These are phyloP conservation scores for Anthonomus grandis DNA, from an alignment of 1,140 invertebrate species.

Conservation along the genomic window DNA sequence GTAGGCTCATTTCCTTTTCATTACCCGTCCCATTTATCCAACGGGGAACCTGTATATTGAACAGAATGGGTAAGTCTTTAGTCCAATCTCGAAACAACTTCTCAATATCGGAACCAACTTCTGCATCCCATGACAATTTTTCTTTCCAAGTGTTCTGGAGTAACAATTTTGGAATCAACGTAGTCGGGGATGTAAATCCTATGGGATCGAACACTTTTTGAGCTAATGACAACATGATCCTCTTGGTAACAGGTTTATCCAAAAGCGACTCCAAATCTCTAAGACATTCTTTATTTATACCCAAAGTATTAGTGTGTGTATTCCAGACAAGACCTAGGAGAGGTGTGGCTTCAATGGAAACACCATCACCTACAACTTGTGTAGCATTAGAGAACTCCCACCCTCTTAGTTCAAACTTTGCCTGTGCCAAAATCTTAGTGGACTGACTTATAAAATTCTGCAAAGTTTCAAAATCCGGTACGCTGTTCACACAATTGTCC, in stretches of 20 bases:
- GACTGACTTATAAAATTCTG: no score
- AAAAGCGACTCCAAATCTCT: background rate
- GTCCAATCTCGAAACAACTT: conserved; percentile 14
- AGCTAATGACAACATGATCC: conserved; percentile 9
- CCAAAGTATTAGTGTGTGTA: background rate
- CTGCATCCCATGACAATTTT: conserved; percentile 12
- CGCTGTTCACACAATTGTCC: no score
- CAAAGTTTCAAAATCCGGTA: no score
- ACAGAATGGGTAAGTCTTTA: conserved; percentile 7
- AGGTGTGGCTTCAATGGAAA: background rate
- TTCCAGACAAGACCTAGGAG: conserved; percentile 4
- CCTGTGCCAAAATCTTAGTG: conserved; percentile 20
- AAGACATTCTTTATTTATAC: background rate
- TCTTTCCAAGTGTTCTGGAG: conserved; percentile 10
- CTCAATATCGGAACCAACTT: conserved; percentile 15
- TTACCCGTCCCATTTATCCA: background rate
- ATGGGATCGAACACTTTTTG: conserved; percentile 9
- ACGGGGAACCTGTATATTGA: conserved; percentile 13
- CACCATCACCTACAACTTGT: background rate
- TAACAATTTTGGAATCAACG: conserved; percentile 19
- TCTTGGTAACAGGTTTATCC: conserved; percentile 1
- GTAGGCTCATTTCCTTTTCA: no score
- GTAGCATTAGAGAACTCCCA: conserved; percentile 32
- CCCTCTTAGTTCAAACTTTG: conserved; percentile 33
- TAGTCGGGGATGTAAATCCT: conserved; percentile 4